Conservation (phyloP, 1,140 invertebrate species). For the Pachypsylla venusta region DNA sequence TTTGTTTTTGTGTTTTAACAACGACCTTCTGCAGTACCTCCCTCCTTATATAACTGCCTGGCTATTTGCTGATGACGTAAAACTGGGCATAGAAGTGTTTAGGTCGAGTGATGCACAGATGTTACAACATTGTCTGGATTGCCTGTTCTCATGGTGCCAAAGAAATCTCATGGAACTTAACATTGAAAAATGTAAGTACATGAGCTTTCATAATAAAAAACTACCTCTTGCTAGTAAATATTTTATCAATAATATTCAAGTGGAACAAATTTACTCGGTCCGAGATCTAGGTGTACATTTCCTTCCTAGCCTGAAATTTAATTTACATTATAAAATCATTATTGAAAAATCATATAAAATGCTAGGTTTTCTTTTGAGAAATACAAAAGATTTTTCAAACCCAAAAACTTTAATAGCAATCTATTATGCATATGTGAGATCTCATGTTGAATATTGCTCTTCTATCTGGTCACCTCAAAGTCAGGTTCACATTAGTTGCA, state of each 20-base stretch:
- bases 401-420: background rate
- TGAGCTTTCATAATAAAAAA: background rate
- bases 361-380: background rate
- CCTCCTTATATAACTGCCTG: background rate
- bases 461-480: background rate
- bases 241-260: background rate
- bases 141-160: too few species aligned
- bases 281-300: background rate
- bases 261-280: background rate
- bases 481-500: background rate
- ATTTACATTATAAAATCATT: background rate
- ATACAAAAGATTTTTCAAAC: background rate
- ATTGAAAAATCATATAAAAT: background rate
- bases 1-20: background rate
- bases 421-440: background rate
- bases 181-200: background rate
- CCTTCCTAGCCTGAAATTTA: background rate
- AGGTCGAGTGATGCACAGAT: background rate
- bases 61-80: background rate
- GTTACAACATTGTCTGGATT: background rate
- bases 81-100: background rate
- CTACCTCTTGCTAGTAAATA: background rate
- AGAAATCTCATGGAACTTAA: background rate
- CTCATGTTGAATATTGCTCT: background rate
- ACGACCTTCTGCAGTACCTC: background rate